Conservation (phyloP, 2,888 invertebrate genomes). For the Brenthis daphne region DNA sequence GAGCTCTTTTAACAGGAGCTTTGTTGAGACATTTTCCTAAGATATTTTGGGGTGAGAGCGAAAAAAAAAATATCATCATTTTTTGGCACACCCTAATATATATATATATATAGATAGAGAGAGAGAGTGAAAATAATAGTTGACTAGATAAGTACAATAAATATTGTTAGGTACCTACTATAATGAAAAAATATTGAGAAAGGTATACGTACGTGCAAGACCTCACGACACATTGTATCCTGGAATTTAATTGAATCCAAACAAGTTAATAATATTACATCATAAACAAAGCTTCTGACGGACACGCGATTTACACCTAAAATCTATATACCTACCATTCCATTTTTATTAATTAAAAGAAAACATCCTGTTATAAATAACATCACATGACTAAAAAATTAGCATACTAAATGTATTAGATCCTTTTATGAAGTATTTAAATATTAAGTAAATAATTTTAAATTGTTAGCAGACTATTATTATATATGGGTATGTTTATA, state of each 20-base stretch:
- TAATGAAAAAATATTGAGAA: background rate
- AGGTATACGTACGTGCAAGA: background rate
- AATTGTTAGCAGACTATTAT: background rate
- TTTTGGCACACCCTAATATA: too few relatives aligned
- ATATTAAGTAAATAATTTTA: background rate
- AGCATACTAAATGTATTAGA: conserved; percentile 10
- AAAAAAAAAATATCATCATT: too few relatives aligned
- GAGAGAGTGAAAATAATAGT: too few relatives aligned
- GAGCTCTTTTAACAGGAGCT: too few relatives aligned
- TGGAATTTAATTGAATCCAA: background rate
- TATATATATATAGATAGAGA: too few relatives aligned
- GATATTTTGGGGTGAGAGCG: too few relatives aligned
- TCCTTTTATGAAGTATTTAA: conserved; percentile 1
- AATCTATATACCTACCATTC: background rate
- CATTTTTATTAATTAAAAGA: conserved; percentile 5
- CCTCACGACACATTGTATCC: background rate
- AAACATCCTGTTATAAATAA: conserved; percentile 35
- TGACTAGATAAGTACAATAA: background rate
- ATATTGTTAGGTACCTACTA: background rate
- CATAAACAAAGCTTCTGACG: background rate
- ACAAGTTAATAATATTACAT: conserved; percentile 1
- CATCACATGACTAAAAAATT: conserved; percentile 21
- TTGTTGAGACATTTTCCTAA: too few relatives aligned
- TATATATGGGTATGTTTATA: too few relatives aligned
- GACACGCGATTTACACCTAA: background rate